Evolutionary conservation across 1,140 invertebrate species (phyloP).

Genomic region (Atta colombica): DNA sequence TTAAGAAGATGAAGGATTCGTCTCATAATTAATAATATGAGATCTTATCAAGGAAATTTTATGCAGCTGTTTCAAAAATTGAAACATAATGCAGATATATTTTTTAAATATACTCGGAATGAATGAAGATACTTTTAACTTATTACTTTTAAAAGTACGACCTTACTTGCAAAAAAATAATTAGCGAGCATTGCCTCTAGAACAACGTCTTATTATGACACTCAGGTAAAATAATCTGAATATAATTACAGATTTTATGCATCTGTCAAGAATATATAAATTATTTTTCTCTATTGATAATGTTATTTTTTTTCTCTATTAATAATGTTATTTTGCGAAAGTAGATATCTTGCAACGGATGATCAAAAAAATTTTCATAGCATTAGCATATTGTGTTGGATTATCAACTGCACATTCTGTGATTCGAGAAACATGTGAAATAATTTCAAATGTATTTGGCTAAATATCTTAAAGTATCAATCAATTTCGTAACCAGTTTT

Average conservation of each 20-base stretch:
- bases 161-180: background rate
- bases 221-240: background rate
- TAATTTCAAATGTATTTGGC: no score
- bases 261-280: no score
- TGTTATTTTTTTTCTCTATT: no score
- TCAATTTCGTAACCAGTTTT: no score
- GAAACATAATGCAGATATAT: background rate
- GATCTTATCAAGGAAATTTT: background rate
- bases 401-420: no score
- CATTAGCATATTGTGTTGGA: background rate
- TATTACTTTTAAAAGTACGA: no score
- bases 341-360: background rate
- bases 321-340: no score
- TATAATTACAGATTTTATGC: no score
- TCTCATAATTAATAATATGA: no score
- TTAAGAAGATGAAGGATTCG: no score
- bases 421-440: background rate
- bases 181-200: background rate
- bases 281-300: no score
- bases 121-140: background rate
- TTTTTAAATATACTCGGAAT: slow-evolving; percentile 7
- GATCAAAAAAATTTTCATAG: background rate
- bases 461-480: no score
- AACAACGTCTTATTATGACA: slow-evolving; percentile 1
- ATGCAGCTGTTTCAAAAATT: background rate